Conservation (phyloP, 1,140 invertebrate genomes). For the Caenorhabditis tropicalis region DNA sequence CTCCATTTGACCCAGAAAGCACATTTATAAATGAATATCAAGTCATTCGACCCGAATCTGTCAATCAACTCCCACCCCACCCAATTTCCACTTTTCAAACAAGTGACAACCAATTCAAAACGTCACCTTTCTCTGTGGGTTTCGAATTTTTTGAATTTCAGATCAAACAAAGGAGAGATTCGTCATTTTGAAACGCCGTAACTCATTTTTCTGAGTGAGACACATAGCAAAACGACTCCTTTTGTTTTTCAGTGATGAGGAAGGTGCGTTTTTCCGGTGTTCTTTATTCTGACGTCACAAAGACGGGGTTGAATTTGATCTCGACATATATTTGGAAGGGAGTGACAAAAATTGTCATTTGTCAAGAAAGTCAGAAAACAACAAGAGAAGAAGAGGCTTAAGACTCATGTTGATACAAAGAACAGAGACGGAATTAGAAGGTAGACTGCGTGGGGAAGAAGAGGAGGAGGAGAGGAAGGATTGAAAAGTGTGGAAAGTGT, state of each 20-base stretch:
- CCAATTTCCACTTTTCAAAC: not conserved
- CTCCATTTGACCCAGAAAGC: not conserved
- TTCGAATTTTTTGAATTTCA: not conserved
- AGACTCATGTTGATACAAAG: too few relatives aligned
- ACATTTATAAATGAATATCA: not conserved
- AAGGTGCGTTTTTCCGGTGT: too few relatives aligned
- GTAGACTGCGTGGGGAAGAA: too few relatives aligned
- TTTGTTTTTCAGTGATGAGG: not conserved
- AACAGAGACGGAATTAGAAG: too few relatives aligned
- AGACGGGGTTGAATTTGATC: too few relatives aligned
- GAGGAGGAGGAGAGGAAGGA: too few relatives aligned
- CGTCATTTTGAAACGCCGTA: not conserved
- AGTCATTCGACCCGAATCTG: not conserved
- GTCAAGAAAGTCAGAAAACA: too few relatives aligned
- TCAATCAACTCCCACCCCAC: not conserved
- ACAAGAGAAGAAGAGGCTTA: too few relatives aligned
- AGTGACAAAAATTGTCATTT: too few relatives aligned
- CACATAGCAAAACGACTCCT: too few relatives aligned
- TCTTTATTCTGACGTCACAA: too few relatives aligned
- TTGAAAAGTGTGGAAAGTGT: not conserved
- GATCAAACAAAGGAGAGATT: not conserved
- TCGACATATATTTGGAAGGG: too few relatives aligned
- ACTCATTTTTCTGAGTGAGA: not conserved
- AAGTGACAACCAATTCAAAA: not conserved
- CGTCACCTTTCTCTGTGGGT: not conserved